phyloP scores from a whole-genome alignment of 1,140 invertebrate species.

The Aphis craccivora region DNA sequence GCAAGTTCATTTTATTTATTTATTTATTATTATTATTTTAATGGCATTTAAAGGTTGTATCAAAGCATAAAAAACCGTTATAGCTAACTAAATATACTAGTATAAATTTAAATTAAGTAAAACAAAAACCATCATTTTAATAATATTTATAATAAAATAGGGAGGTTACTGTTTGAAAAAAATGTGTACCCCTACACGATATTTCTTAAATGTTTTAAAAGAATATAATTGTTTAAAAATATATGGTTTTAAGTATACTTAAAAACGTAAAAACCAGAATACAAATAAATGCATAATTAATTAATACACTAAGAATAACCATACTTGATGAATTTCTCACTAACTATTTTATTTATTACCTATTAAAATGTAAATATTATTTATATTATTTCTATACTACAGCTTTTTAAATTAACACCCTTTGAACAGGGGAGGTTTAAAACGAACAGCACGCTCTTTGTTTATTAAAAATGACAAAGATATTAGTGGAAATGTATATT shows the following conservation, averaged over 20 bases:
- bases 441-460: not conserved
- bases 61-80: not conserved
- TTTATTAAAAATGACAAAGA: not conserved
- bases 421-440: not conserved
- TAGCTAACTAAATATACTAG: not conserved
- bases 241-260: not conserved
- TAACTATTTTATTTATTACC: not conserved
- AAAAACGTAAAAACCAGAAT: not conserved
- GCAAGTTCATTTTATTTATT: not conserved
- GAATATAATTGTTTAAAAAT: not conserved
- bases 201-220: not conserved
- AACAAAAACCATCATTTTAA: not conserved
- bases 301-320: not conserved
- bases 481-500: not conserved
- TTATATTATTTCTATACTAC: not conserved
- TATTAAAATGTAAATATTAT: not conserved
- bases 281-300: not conserved
- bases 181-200: accelerated
- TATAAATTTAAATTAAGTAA: not conserved
- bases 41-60: not conserved
- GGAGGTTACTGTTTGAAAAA: not conserved
- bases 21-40: not conserved
- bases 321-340: not conserved
- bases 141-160: not conserved
- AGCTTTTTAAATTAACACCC: not conserved